Evolutionary conservation across 2,888 invertebrate genomes (phyloP), one percentile per base, ranked within the genome.

Genomic region (Teleogryllus oceanicus): DNA sequence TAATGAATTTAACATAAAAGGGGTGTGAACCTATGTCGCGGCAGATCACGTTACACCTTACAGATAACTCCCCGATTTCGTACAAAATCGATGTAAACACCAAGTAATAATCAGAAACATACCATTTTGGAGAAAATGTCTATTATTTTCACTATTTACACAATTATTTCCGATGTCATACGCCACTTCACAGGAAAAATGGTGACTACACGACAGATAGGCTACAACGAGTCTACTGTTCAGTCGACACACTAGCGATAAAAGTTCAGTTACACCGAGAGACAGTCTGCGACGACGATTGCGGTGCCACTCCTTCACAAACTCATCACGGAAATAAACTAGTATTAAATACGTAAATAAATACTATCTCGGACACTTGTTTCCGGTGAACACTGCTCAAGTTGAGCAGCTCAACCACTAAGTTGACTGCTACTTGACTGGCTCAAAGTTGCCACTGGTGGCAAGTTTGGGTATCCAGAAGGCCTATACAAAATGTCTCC

Each of bases 201-300:
- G 80, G 80, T 79, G 80, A 80, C 80, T 80, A 75, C 77, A 50
- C 79, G 37, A 76, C 76, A 50, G 79, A 79, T 79, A 79, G 79
- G 76, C 51, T 62, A 62, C 13, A 62, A 4, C n/a, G 16, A 18
- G 62, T 37, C 62, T 18, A n/a, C 62, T 18, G 62, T 62, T 62
- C 62, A 62, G 62, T n/a, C 62, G n/a, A 13, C n/a, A n/a, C 62
- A 62, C 62, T 62, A 18, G 16, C 13, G 62, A 62, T 62, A 62
- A 18, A 62, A 62, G 62, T 18, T 62, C 13, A 62, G 37, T 37
- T 37, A 37, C 37, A 37, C 37, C 37, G 37, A 37, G 37, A 37
- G 37, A 37, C 37, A 37, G 37, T 37, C 37, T 8, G 1, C 37
- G 37, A 37, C 37, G 37, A 37, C 37, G 37, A 37, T 5, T 37